Percentiles rank a stretch among this genome's conserved stretches.
Evolutionary conservation across 2,797 vertebrate genomes (phyloP).

Genomic region (Ara ararauna): DNA sequence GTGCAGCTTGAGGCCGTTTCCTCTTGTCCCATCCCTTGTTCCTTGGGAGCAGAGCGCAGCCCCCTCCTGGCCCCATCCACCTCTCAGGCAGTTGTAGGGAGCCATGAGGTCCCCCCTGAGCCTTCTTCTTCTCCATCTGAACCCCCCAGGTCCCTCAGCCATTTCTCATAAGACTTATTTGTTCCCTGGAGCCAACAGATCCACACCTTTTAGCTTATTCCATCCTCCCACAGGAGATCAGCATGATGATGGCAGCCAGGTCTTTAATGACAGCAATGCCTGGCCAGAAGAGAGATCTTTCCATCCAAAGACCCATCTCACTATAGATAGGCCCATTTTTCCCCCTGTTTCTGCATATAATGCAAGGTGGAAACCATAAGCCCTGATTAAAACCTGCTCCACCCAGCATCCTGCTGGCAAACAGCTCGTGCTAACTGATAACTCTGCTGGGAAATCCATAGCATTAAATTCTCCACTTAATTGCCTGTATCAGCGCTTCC

Average conservation of each 20-base stretch:
- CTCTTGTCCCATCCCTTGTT: too few species aligned
- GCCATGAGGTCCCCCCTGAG: too few species aligned
- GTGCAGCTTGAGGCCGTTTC: too few species aligned
- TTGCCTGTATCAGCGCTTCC: not conserved
- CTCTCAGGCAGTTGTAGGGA: too few species aligned
- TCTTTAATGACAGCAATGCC: not conserved
- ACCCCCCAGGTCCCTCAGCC: not conserved
- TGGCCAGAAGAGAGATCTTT: not conserved
- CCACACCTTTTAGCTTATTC: not conserved
- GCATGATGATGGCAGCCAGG: accelerated
- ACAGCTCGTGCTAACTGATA: not conserved
- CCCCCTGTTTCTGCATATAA: not conserved
- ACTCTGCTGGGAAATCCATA: conserved; percentile 36
- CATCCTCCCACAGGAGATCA: not conserved
- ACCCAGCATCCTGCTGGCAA: accelerated
- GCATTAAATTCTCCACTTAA: conserved; percentile 6
- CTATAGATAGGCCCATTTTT: not conserved
- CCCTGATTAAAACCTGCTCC: not conserved
- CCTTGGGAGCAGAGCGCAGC: too few species aligned
- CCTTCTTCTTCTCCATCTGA: not conserved
- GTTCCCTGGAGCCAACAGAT: not conserved
- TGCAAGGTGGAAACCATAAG: not conserved
- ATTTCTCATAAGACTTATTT: not conserved
- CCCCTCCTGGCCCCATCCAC: too few species aligned
- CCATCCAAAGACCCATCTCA: not conserved